Conservation (phyloP, 1,140 invertebrate species). For the Phenacoccus solenopsis region DNA sequence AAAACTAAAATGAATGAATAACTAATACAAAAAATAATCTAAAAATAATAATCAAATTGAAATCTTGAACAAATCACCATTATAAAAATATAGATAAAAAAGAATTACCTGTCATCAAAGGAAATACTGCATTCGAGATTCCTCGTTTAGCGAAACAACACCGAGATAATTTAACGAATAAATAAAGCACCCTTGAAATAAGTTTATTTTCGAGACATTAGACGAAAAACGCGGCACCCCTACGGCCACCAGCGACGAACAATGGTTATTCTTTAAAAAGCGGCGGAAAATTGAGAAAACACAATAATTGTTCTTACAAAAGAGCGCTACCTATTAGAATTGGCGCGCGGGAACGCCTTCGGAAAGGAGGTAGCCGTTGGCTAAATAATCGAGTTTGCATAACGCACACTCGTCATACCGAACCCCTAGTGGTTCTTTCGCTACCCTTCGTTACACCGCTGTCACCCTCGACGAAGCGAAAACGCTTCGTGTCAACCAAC, state of each 20-base stretch:
- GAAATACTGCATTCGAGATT: too few species aligned
- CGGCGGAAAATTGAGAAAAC: background rate
- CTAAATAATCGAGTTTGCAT: background rate
- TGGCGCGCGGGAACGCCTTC: background rate
- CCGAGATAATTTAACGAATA: too few species aligned
- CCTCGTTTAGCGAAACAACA: too few species aligned
- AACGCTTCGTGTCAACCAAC: background rate
- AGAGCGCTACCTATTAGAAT: background rate
- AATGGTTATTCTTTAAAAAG: background rate
- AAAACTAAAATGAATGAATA: too few species aligned
- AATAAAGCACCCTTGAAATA: too few species aligned
- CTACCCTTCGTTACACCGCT: background rate
- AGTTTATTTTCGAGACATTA: too few species aligned
- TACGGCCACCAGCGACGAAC: background rate
- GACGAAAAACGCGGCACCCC: background rate
- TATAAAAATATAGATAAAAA: too few species aligned
- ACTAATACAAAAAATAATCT: too few species aligned
- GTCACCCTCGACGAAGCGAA: background rate
- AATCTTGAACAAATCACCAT: too few species aligned
- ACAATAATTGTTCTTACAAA: background rate
- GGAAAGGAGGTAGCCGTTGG: background rate
- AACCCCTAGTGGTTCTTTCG: background rate
- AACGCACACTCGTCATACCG: background rate
- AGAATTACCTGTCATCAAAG: too few species aligned
- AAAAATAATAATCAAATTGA: too few species aligned